Evolutionary conservation across 2,113 vertebrate species (phyloP).

Genomic region (Eublepharis macularius): DNA sequence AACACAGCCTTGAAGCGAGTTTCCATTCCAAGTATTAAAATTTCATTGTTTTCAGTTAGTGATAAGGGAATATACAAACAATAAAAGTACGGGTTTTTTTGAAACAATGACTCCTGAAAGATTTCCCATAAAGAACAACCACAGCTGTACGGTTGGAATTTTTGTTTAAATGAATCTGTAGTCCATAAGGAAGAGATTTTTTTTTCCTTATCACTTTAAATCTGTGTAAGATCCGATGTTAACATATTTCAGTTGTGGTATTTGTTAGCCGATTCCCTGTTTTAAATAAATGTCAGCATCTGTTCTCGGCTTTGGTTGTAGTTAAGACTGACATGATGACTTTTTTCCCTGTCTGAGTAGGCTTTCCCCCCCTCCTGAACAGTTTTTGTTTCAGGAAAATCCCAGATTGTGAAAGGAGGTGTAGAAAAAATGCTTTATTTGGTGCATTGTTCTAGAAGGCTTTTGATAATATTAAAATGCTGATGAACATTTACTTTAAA

Average conservation of each 20-base stretch:
- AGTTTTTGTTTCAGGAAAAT: conserved; percentile 43
- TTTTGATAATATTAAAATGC: conserved; percentile 34
- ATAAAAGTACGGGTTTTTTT: neutral
- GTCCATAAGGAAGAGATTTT: neutral
- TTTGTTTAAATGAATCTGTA: conserved; percentile 11
- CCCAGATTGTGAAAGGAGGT: neutral
- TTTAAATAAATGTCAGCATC: conserved; percentile 44
- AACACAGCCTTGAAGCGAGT: too few relatives aligned
- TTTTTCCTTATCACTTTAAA: conserved; percentile 1
- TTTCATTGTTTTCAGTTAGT: neutral
- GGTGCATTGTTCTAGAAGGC: conserved; percentile 21
- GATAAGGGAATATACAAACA: neutral
- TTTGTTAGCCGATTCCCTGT: conserved; percentile 46
- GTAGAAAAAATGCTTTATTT: neutral
- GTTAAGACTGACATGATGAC: conserved; percentile 15
- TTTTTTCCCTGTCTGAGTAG: conserved; percentile 17
- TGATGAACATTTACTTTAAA: conserved; percentile 23
- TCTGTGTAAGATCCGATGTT: conserved; percentile 27
- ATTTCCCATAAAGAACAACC: neutral
- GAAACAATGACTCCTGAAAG: conserved; percentile 24
- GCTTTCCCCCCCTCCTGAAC: conserved; percentile 6
- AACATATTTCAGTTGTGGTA: conserved; percentile 40
- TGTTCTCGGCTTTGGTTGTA: conserved; percentile 25
- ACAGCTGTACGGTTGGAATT: neutral
- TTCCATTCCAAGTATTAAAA: neutral